These are phyloP conservation scores for Rambutsinella grinnellia DNA, from an alignment of 2,888 invertebrate species.

Conservation along the genomic window DNA sequence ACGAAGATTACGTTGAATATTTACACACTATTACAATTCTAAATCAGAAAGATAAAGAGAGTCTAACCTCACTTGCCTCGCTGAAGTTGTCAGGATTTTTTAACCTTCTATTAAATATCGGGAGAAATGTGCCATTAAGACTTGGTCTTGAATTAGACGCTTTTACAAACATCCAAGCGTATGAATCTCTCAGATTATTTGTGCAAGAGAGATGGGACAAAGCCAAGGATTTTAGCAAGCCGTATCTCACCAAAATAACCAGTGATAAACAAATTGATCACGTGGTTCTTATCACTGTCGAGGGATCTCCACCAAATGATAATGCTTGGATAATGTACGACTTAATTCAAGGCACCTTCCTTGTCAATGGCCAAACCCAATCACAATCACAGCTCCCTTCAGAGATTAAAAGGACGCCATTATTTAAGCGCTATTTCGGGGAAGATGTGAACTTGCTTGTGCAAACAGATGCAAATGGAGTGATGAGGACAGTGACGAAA, in stretches of 20 bases:
- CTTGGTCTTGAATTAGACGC: slow-evolving; percentile 12
- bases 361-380: slow-evolving; percentile 39
- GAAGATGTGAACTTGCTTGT: slow-evolving; percentile 19
- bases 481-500: slow-evolving; percentile 7
- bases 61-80: neutral
- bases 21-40: slow-evolving; percentile 18
- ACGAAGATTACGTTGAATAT: slow-evolving; percentile 23
- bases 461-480: neutral
- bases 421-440: slow-evolving; percentile 28
- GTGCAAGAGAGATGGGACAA: slow-evolving; percentile 16
- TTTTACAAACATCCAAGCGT: neutral
- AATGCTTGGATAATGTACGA: slow-evolving; percentile 18
- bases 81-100: neutral
- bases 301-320: neutral
- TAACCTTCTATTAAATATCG: slow-evolving; percentile 1
- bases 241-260: neutral
- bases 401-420: neutral
- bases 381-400: neutral
- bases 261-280: neutral
- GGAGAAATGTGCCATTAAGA: slow-evolving; percentile 4
- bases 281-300: neutral
- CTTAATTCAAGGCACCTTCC: slow-evolving; percentile 29
- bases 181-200: neutral
- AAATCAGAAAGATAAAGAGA: slow-evolving; percentile 12
- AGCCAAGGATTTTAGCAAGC: neutral